These are phyloP conservation scores for Clinocottus analis DNA, from an alignment of 2,113 vertebrate species.

Conservation along the genomic window DNA sequence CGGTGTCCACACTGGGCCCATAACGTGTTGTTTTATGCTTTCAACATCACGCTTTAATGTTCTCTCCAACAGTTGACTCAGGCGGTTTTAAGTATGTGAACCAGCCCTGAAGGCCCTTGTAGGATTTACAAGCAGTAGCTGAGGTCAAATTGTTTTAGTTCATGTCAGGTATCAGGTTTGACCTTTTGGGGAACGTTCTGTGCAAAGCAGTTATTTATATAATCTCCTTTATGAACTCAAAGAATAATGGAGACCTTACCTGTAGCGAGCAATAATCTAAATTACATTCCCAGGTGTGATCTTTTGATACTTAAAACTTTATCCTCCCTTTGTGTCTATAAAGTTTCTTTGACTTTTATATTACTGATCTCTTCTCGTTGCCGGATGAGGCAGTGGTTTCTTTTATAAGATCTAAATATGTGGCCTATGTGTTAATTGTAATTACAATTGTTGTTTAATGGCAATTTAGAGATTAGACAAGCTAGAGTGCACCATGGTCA, in stretches of 20 bases:
- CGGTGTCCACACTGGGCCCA: not conserved
- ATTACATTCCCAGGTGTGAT: not conserved
- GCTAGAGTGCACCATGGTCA: not conserved
- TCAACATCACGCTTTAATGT: not conserved
- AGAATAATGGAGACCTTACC: not conserved
- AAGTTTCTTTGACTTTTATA: not conserved
- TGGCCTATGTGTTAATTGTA: not conserved
- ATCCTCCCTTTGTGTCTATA: not conserved
- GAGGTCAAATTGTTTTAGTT: slow-evolving; percentile 18
- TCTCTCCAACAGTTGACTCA: not conserved
- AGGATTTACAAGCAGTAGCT: slow-evolving; percentile 21
- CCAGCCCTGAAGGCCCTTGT: slow-evolving; percentile 11
- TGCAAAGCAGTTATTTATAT: not conserved
- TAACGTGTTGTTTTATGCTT: not conserved
- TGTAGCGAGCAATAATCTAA: not conserved
- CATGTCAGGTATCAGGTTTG: slow-evolving; percentile 3
- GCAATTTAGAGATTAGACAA: not conserved
- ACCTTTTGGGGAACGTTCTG: not conserved
- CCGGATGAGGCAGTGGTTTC: not conserved
- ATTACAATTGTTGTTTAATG: not conserved
- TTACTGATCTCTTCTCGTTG: not conserved
- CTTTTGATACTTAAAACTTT: not conserved
- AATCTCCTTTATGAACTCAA: not conserved
- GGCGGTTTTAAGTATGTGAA: not conserved
- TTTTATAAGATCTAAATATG: not conserved